phyloP scores from a whole-genome alignment of 1,140 invertebrate species.

The Holotrichia oblita region DNA sequence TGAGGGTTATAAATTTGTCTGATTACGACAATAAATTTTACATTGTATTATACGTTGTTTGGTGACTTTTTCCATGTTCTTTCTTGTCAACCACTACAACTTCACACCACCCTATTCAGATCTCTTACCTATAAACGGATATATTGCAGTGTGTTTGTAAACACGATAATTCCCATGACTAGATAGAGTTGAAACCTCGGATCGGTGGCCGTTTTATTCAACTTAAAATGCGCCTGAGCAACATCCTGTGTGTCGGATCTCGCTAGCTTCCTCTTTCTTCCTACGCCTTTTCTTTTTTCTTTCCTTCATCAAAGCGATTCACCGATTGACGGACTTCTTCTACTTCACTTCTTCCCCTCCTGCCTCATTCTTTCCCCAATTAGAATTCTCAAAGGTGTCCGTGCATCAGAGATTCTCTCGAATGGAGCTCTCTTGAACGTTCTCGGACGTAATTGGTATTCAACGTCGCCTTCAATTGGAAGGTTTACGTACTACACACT shows the following conservation, averaged over 20 bases:
- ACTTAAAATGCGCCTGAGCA: conserved; percentile 34
- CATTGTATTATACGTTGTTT: neutral
- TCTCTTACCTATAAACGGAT: neutral
- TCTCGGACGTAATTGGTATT: conserved; percentile 21
- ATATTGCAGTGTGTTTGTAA: conserved; percentile 8
- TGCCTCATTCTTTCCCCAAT: neutral
- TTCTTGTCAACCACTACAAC: neutral
- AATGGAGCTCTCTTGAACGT: conserved; percentile 8
- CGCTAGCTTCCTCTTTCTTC: conserved; percentile 30
- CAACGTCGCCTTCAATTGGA: neutral
- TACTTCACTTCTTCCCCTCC: neutral
- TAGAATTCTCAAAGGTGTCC: conserved; percentile 22
- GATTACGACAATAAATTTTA: neutral
- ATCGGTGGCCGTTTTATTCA: neutral
- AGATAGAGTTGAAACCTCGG: neutral
- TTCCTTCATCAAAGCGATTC: conserved; percentile 19
- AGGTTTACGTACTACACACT: conserved; percentile 10
- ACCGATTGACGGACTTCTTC: conserved; percentile 7
- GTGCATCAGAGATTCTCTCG: conserved; percentile 20
- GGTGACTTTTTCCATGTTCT: neutral
- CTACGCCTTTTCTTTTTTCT: conserved; percentile 9
- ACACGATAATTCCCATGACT: conserved; percentile 7
- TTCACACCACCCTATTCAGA: conserved; percentile 3
- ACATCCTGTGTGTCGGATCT: conserved; percentile 35
- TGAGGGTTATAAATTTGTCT: neutral